Conservation (phyloP, 2,113 vertebrate genomes). For the Daboia siamensis region DNA sequence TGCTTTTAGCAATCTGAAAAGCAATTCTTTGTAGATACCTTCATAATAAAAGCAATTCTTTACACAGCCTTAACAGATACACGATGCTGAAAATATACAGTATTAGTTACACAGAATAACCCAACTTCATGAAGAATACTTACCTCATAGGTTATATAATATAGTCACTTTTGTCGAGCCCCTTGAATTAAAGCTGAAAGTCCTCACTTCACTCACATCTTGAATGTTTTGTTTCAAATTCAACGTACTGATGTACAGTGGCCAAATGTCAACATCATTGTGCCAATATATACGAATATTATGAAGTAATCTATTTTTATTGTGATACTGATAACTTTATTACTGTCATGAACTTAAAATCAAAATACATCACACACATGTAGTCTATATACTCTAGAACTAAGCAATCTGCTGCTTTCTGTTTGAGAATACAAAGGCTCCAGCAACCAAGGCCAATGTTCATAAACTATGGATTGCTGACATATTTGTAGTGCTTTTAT, state of each 20-base stretch:
- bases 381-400: neutral
- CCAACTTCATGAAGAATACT: neutral
- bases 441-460: neutral
- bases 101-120: neutral
- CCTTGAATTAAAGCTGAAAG: neutral
- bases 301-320: neutral
- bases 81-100: neutral
- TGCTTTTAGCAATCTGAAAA: neutral
- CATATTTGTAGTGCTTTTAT: neutral
- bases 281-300: neutral
- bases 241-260: neutral
- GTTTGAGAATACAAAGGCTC: neutral
- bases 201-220: neutral
- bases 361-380: neutral
- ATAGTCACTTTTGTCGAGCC: neutral
- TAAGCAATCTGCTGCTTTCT: neutral
- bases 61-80: neutral
- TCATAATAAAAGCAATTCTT: neutral
- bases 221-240: neutral
- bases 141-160: neutral
- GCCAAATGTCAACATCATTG: neutral
- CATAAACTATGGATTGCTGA: neutral
- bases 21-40: neutral
- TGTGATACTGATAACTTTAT: neutral
- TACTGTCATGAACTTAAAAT: neutral